These are phyloP conservation scores for Subanguina moxae DNA, from an alignment of 1,140 invertebrate species.

Conservation along the genomic window DNA sequence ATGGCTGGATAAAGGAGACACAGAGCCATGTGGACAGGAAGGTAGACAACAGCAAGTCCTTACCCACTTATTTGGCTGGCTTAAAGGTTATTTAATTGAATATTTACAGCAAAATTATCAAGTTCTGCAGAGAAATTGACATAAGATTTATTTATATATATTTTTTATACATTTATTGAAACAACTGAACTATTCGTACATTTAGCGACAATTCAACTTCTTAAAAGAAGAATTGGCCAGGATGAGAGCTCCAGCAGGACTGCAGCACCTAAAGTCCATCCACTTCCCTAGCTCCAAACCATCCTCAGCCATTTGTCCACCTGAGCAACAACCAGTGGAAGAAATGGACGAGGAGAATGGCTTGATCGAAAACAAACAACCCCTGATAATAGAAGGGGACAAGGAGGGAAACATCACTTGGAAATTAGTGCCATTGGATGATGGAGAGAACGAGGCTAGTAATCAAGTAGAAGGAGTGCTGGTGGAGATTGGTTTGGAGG, in stretches of 20 bases:
- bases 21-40: constrained; percentile 14
- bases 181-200: background rate
- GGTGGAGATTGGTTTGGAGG: no score
- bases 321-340: background rate
- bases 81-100: constrained; percentile 14
- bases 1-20: constrained; percentile 68
- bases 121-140: no score
- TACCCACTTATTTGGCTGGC: constrained; percentile 27
- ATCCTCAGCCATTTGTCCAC: background rate
- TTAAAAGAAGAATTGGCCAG: background rate
- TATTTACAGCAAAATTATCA: no score
- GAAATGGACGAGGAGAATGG: background rate
- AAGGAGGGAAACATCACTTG: background rate
- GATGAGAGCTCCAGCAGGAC: background rate
- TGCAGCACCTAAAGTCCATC: background rate
- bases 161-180: no score
- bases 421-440: constrained; percentile 1
- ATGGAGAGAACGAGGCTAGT: no score
- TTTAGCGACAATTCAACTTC: constrained; percentile 3
- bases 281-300: background rate
- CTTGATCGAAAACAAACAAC: background rate
- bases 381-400: background rate
- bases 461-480: no score
- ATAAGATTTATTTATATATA: background rate
- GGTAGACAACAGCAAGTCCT: constrained; percentile 3